Base-by-base conservation (phyloP, 2,113 vertebrate species). In the Tachycineta bicolor region DNA sequence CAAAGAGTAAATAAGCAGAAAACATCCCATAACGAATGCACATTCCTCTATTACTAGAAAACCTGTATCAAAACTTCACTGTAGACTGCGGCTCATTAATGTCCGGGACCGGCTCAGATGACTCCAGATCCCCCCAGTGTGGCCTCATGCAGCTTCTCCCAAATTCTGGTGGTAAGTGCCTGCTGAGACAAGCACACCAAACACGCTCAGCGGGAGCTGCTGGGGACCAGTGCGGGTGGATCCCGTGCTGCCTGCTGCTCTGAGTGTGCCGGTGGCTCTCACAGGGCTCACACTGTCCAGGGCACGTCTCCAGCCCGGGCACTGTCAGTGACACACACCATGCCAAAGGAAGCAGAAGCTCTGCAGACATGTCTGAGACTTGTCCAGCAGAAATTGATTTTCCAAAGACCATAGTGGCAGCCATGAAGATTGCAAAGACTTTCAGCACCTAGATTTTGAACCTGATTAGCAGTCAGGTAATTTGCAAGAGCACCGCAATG, bases 171-270 rank as follows among this genome's bases (percentile, higher is more conserved):
- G n/a, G 1, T 23, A 33, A 8, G 9, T 10, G 21, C 69, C 33
- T 14, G 1, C n/a, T 33, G 37, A 47, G 44, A 26, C 0, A 0
- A 4, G 50, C 34, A 8, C 81, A 5, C 11, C 23, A 0, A 4
- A 46, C 34, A 8, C 81, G 62, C 21, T 26, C 53, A 49, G 39
- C 46, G 60, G 73, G 25, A 43, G 1, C 11, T 50, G 49, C 78
- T 69, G 74, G 55, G 68, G 52, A 81, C 0, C 20, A 25, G 16
- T 6, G 24, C 50, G 8, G 24, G 55, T 29, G 50, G 50, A 44
- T 26, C 49, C 64, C 55, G 28, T 4, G 16, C 1, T 34, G 12
- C 26, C 41, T 25, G 58, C 46, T 44, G 37, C 52, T 37, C 46
- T 39, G n/a, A 5, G 37, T 3, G 49, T 24, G 70, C 25, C 69